These are phyloP conservation scores for Plemyria rubiginata DNA, from an alignment of 2,888 invertebrate genomes.

Conservation along the genomic window DNA sequence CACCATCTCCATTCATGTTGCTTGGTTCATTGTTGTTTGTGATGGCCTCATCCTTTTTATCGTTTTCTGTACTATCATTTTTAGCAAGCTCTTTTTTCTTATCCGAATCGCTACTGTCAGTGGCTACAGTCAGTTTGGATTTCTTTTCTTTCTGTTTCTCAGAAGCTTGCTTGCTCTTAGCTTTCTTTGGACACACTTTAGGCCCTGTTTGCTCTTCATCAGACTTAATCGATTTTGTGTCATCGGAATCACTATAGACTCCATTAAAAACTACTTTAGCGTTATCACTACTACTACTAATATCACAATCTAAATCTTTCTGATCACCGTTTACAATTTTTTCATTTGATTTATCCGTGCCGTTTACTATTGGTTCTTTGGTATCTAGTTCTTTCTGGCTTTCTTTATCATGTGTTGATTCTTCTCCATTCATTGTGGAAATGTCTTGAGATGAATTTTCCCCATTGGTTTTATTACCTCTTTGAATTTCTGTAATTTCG, in stretches of 20 bases:
- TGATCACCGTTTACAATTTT: constrained; percentile 73
- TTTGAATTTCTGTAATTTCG: constrained; percentile 64
- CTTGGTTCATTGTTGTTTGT: constrained; percentile 56
- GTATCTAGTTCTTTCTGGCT: constrained; percentile 68
- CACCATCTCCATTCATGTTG: constrained; percentile 68
- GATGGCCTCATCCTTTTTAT: constrained; percentile 53
- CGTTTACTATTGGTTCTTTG: constrained; percentile 79
- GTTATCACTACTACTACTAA: constrained; percentile 82
- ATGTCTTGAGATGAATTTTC: constrained; percentile 64
- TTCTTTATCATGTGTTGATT: constrained; percentile 59
- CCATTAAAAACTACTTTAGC: constrained; percentile 82
- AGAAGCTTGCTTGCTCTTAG: constrained; percentile 58
- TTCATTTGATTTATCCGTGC: constrained; percentile 64
- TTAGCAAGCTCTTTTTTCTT: constrained; percentile 62
- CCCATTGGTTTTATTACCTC: constrained; percentile 58
- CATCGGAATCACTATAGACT: constrained; percentile 73
- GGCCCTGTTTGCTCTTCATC: constrained; percentile 62
- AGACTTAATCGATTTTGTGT: constrained; percentile 72
- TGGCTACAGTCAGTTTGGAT: constrained; percentile 44
- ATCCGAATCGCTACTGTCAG: constrained; percentile 64
- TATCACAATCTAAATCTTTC: constrained; percentile 81
- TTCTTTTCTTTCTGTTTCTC: constrained; percentile 75
- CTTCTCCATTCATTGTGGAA: constrained; percentile 66
- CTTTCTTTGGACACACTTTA: constrained; percentile 56
- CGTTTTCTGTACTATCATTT: constrained; percentile 55